Conservation (phyloP, 1,140 invertebrate species). For the Maniola jurtina region DNA sequence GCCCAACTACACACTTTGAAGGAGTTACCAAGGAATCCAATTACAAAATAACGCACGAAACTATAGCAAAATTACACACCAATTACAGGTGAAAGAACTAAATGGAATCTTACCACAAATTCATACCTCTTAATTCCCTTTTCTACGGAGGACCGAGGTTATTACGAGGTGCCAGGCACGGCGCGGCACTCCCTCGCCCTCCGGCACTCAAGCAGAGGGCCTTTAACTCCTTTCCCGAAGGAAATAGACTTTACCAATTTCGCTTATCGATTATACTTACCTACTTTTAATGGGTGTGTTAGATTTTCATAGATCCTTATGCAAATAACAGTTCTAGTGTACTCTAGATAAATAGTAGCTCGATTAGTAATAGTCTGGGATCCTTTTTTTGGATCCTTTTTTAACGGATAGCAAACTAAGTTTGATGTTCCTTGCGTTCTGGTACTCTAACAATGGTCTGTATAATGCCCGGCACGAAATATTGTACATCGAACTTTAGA, state of each 20-base stretch:
- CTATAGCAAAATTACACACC: conserved; percentile 5
- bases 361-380: too few species aligned
- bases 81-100: conserved; percentile 19
- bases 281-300: not conserved
- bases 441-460: too few species aligned
- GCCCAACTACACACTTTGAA: not conserved
- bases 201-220: conserved; percentile 33
- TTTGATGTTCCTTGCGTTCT: too few species aligned
- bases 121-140: conserved; percentile 50
- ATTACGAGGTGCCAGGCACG: conserved; percentile 42
- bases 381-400: too few species aligned
- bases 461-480: too few species aligned
- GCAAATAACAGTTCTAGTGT: not conserved
- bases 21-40: not conserved
- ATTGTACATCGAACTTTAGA: too few species aligned
- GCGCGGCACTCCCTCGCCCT: conserved; percentile 38
- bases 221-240: conserved; percentile 13
- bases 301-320: not conserved
- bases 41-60: conserved; percentile 5
- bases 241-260: conserved; percentile 15
- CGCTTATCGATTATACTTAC: conserved; percentile 24
- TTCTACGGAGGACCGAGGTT: conserved; percentile 43
- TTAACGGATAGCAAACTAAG: too few species aligned
- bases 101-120: conserved; percentile 30
- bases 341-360: too few species aligned